Conservation (phyloP, 2,113 vertebrate species). For the Cepphus grylle region DNA sequence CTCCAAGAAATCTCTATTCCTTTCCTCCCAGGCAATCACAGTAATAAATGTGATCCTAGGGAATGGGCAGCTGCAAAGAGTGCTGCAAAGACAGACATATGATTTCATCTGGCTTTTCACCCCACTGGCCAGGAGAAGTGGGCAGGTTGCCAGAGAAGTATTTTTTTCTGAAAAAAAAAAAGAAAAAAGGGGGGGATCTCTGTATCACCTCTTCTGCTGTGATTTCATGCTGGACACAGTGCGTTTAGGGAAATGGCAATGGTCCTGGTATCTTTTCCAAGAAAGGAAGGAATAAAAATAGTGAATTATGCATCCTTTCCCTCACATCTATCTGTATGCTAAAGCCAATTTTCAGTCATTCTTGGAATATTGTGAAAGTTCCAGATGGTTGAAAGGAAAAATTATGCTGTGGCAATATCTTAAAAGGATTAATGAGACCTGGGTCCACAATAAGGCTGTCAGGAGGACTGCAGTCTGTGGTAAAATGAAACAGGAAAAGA, state of each 20-base stretch:
- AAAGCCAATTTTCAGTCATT: slow-evolving; percentile 6
- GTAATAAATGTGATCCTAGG: not conserved
- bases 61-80: not conserved
- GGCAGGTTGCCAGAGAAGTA: not conserved
- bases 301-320: not conserved
- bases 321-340: not conserved
- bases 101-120: not conserved
- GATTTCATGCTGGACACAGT: rapidly evolving
- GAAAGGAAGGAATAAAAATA: not conserved
- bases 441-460: not conserved
- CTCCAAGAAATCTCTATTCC: not conserved
- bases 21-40: not conserved
- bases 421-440: slow-evolving; percentile 7
- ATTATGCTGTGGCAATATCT: not conserved
- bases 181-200: not conserved
- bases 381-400: slow-evolving; percentile 23
- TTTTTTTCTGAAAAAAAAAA: not conserved
- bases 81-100: not conserved
- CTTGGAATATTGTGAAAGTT: slow-evolving; percentile 11
- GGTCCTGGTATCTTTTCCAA: not conserved
- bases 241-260: not conserved
- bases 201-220: not conserved
- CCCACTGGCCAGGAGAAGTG: not conserved
- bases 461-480: not conserved
- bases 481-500: not conserved